Evolutionary conservation across 2,888 invertebrate genomes (phyloP).

Genomic region (Synergus umbraculus): DNA sequence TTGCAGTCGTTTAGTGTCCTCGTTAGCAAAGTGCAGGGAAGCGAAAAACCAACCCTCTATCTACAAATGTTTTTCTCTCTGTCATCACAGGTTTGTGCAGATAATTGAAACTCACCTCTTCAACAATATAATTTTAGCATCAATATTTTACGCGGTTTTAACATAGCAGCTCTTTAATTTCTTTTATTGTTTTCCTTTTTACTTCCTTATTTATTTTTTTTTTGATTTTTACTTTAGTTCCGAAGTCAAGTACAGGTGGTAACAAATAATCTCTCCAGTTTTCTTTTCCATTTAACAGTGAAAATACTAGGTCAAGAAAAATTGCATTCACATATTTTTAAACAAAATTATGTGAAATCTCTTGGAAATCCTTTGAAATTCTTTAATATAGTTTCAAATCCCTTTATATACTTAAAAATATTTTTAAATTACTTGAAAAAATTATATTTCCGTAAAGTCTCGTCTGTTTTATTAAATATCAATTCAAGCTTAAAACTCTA

Average conservation of each 20-base stretch:
- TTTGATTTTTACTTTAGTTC: too few relatives aligned
- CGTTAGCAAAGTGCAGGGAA: slow-evolving; percentile 30
- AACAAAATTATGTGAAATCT: too few relatives aligned
- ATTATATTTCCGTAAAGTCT: neutral
- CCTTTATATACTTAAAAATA: too few relatives aligned
- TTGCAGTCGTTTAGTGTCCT: slow-evolving; percentile 39
- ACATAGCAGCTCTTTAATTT: too few relatives aligned
- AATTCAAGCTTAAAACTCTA: neutral
- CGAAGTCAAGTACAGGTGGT: neutral
- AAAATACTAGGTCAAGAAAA: slow-evolving; percentile 11
- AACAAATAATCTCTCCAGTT: neutral
- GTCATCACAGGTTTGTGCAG: slow-evolving; percentile 26
- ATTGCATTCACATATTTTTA: slow-evolving; percentile 8
- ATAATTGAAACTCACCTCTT: neutral
- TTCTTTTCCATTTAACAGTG: slow-evolving; percentile 16
- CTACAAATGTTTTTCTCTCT: slow-evolving; percentile 29
- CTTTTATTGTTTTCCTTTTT: too few relatives aligned
- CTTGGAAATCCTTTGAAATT: too few relatives aligned
- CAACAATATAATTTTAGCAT: neutral
- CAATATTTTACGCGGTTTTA: neutral
- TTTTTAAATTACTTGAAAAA: neutral
- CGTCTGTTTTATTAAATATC: slow-evolving; percentile 6
- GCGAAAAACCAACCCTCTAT: slow-evolving; percentile 22
- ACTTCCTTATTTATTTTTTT: too few relatives aligned
- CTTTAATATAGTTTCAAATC: too few relatives aligned